Percentiles rank a stretch among this genome's conserved stretches.
Conservation (phyloP, 30 jellyfish, hydroid and myxozoan species). For the Turritopsis rubra region DNA sequence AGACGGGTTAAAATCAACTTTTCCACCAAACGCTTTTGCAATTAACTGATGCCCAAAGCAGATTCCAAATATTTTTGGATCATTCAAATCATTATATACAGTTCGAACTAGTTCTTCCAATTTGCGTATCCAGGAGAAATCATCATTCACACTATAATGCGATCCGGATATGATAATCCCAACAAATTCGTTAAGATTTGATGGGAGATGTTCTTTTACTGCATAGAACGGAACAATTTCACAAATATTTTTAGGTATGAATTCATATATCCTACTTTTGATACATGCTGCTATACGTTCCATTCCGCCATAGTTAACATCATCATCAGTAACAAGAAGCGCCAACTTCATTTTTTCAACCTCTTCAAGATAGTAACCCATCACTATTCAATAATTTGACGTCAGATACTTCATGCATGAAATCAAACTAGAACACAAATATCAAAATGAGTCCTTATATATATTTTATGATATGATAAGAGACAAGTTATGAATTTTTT, state of each 20-base stretch:
- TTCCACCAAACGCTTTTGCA: conserved; percentile 77
- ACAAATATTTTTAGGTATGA: background rate
- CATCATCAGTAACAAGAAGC: conserved; percentile 12
- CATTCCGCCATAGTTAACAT: background rate
- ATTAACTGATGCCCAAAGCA: conserved; percentile 81
- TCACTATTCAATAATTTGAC: background rate
- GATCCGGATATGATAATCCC: conserved; percentile 76
- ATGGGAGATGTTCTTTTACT: conserved; percentile 1
- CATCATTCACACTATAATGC: conserved; percentile 56
- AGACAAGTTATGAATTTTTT: background rate
- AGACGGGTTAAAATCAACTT: conserved; percentile 36
- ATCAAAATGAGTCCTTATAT: background rate
- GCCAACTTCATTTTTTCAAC: conserved; percentile 9
- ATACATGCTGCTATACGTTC: background rate
- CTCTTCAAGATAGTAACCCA: background rate
- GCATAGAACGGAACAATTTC: conserved; percentile 10
- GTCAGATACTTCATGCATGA: background rate
- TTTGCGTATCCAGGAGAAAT: conserved; percentile 45
- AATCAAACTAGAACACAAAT: background rate
- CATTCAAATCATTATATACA: background rate
- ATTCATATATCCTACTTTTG: background rate
- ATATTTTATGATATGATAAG: background rate
- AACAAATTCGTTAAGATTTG: conserved; percentile 18
- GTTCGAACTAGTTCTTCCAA: conserved; percentile 42
- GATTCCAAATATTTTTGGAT: conserved; percentile 46